These are phyloP conservation scores for Danionella cerebrum DNA, from an alignment of 2,113 vertebrate species.

Conservation along the genomic window DNA sequence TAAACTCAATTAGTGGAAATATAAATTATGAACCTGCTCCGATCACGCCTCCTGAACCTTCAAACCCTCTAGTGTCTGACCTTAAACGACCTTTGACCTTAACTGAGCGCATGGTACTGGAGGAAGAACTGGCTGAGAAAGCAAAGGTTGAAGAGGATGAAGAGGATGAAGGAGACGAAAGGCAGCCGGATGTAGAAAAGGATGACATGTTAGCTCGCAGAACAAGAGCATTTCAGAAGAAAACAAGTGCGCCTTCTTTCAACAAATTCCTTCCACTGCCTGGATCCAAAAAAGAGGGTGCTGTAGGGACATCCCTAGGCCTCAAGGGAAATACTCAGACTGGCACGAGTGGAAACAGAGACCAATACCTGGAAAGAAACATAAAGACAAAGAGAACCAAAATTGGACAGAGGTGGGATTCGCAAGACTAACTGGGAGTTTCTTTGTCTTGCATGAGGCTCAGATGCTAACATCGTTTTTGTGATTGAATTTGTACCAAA, in stretches of 20 bases:
- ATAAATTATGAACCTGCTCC: neutral
- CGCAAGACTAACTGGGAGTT: neutral
- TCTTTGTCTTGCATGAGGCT: neutral
- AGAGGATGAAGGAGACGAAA: slow-evolving; percentile 47
- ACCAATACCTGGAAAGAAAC: slow-evolving; percentile 4
- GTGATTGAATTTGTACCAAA: no score
- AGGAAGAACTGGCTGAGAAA: slow-evolving; percentile 50
- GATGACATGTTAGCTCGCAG: slow-evolving; percentile 67
- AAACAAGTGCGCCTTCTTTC: slow-evolving; percentile 24
- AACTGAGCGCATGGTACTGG: slow-evolving; percentile 42
- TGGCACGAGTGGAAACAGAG: slow-evolving; percentile 25
- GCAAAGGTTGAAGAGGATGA: slow-evolving; percentile 42
- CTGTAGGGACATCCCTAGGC: neutral
- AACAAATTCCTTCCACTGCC: slow-evolving; percentile 61
- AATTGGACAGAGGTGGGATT: slow-evolving; percentile 39
- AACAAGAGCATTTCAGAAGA: slow-evolving; percentile 57
- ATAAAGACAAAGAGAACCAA: slow-evolving; percentile 37
- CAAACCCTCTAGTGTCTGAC: slow-evolving; percentile 15
- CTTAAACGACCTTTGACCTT: neutral
- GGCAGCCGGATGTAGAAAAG: slow-evolving; percentile 59
- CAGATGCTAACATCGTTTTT: neutral
- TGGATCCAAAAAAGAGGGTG: slow-evolving; percentile 22
- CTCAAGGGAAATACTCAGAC: slow-evolving; percentile 29
- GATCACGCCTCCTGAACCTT: slow-evolving; percentile 7
- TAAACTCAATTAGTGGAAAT: slow-evolving; percentile 19